Evolutionary conservation across 1,140 invertebrate species (phyloP), one percentile per base, ranked within the genome.

Genomic region (Octopus sinensis): DNA sequence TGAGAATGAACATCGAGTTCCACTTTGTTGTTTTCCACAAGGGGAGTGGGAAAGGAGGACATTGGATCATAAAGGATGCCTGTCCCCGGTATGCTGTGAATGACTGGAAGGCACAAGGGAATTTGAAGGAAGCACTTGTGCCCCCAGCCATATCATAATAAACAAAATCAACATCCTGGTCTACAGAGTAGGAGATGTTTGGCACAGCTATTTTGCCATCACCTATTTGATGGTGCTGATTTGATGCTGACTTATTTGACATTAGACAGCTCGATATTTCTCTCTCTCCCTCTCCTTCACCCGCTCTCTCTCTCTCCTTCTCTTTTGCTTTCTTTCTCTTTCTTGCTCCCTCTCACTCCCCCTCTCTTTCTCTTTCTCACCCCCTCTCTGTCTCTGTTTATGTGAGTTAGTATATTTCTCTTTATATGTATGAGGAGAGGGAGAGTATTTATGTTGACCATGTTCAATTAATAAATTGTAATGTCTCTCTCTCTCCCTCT

Each of bases 261-360:
- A 43, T 17, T 71, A 52, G 51, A 9, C 6, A 9, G 9, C 1
- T 17, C 62, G 1, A 23, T 53, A 4, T 17, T 5, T 10, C 17
- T 23, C 12, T 43, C 54, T n/a, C 13, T 62, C 51, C 17, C 23
- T 54, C 53, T 52, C 10, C 30, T 13, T 30, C 13, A 17, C 12
- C 17, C 6, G 3, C n/a, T 81, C 13, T 12, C 23, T 81, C 75
- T 68, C 76, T 68, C 76, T 75, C 80, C 30, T 54, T 79, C 77
- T 79, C 77, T 79, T 62, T 81, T 62, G 81, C 51, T 83, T 54
- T 78, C 76, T 83, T 79, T 83, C 82, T 83, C 82, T 83, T 53
- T 83, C 23, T 83, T 75, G 53, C 68, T 52, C 17, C 43, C 23
- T 43, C 1, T 77, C 6, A n/a, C 12, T 13, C n/a, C 71, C 23